These are phyloP conservation scores for Zapornia atra DNA, from an alignment of 2,113 vertebrate species.

Conservation along the genomic window DNA sequence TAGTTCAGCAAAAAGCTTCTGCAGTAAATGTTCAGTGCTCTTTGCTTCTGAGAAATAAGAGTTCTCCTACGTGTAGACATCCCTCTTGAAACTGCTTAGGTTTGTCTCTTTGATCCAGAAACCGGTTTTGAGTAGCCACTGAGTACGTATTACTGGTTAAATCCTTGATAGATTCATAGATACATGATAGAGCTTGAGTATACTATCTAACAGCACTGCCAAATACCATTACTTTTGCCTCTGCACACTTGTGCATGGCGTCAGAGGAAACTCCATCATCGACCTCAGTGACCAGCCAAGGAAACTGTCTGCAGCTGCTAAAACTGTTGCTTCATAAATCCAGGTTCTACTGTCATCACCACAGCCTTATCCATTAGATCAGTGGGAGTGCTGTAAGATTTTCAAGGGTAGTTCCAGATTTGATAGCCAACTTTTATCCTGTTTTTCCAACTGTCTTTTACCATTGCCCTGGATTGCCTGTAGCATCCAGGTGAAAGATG, in stretches of 20 bases:
- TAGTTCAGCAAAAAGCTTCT: not conserved
- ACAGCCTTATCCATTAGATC: not conserved
- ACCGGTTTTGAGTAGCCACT: not conserved
- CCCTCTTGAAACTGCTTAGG: not conserved
- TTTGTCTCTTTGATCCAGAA: not conserved
- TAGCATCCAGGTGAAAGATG: not conserved
- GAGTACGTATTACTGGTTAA: not conserved
- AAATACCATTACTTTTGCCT: not conserved
- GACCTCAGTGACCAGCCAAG: not conserved
- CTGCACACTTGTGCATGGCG: not conserved
- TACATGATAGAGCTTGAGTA: not conserved
- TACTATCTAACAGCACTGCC: not conserved
- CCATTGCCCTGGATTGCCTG: not conserved
- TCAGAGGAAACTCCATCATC: not conserved
- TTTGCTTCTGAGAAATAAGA: not conserved
- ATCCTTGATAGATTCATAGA: not conserved
- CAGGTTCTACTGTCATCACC: not conserved
- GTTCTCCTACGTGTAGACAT: fast-evolving
- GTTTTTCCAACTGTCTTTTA: not conserved
- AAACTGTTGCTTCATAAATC: not conserved
- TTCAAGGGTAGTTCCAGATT: not conserved
- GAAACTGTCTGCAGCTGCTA: not conserved
- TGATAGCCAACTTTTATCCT: not conserved
- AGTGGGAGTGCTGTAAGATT: not conserved
- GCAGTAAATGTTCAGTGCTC: not conserved